Base-by-base conservation (phyloP, 92 coral and sea anemone genomes). In the Umimayanthus chanpuru region DNA sequence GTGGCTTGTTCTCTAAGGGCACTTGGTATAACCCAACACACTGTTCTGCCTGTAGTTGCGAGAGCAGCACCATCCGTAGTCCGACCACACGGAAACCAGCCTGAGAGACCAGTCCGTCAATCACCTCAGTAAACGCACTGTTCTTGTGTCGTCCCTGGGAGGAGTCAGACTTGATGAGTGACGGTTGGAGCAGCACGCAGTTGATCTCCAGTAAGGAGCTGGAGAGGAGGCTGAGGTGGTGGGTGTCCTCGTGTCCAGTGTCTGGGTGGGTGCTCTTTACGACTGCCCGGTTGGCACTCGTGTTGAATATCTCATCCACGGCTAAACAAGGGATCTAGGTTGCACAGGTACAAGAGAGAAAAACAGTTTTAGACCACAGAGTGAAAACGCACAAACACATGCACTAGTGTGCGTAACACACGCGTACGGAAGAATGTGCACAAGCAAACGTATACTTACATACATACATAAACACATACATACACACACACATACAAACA, bases 151-250 rank as follows among this genome's bases (percentile, higher is more conserved):
- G 81, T 4, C 91, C 72, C 4, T 91, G 78, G 47, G 79, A 36
- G 72, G 92, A 73, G 32, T 90, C 93, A 41, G 81, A 71, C 64
- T 73, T 82, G 30, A 91, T 80, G 70, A 91, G 92, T 39, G 90
- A 86, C 2, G 98, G 98, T 23, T 89, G 86, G 49, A 97, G 94
- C 55, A 97, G 92, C 38, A 97, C 85, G 82, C 99, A 97, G 90
- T 97, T 97, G 85, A 95, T 81, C 88, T 97, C 97, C 20, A 97
- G 92, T 67, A 97, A 88, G 26, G 98, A 97, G 81, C 95, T 92
- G 50, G 96, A 94, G 0, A 95, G 89, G 26, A 83, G 66, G 50
- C 87, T 83, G 41, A 71, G 44, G 28, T 86, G 88, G 67, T 40
- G 76, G 9, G 88, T 77, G 65, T 66, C 70, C 73, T 87, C 81